A percentile compares a stretch with the other conserved stretches of the same genome.
Conservation (phyloP, 2,888 invertebrate species). For the Bruchidius siliquastri region DNA sequence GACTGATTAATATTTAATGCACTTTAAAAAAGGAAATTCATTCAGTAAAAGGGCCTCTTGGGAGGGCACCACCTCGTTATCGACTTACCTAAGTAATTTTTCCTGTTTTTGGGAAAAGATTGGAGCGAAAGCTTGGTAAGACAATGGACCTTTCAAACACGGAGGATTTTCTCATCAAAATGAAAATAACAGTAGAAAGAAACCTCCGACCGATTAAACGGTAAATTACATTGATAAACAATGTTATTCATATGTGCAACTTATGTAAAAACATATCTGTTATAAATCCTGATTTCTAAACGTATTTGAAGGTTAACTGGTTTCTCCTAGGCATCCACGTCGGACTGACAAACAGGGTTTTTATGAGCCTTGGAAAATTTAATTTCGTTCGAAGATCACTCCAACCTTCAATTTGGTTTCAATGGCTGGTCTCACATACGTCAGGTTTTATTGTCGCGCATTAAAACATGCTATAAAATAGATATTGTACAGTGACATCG, state of each 20-base stretch:
- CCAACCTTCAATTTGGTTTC: not conserved
- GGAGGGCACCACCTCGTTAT: not conserved
- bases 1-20: constrained; percentile 21
- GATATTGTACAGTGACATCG: not conserved
- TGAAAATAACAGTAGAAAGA: no score
- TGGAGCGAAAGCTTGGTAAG: not conserved
- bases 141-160: not conserved
- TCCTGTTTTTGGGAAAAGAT: not conserved
- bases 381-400: no score
- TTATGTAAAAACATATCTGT: no score
- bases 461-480: not conserved
- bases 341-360: no score
- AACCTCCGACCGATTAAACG: no score
- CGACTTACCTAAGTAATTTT: constrained; percentile 1
- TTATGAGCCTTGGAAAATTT: no score
- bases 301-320: no score
- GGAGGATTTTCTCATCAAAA: not conserved
- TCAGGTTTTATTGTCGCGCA: not conserved
- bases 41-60: constrained; percentile 17
- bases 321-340: no score
- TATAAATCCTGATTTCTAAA: no score
- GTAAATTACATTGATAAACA: no score
- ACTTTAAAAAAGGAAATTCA: constrained; percentile 13
- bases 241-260: no score
- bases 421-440: not conserved